Conservation (phyloP, 2,797 vertebrate genomes). For the Poecilia velifera region DNA sequence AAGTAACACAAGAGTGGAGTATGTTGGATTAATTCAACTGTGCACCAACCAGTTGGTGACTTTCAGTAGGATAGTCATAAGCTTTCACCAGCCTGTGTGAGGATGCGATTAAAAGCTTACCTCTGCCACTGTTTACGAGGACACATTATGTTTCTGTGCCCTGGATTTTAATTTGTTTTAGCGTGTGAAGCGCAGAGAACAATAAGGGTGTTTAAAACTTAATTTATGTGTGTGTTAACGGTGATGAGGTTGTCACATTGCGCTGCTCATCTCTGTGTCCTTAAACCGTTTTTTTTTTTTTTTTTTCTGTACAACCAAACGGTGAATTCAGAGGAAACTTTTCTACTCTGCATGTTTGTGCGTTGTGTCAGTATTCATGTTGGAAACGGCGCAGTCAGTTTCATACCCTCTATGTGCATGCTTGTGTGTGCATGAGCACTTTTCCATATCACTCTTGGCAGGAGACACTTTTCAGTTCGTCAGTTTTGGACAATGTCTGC, state of each 20-base stretch:
- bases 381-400: slow-evolving; percentile 8
- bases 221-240: slow-evolving; percentile 33
- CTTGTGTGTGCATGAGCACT: neutral
- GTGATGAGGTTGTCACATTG: slow-evolving; percentile 19
- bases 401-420: neutral
- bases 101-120: slow-evolving; percentile 31
- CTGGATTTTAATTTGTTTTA: neutral
- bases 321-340: slow-evolving; percentile 20
- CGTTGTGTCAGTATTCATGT: neutral
- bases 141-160: slow-evolving; percentile 8
- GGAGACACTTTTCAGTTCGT: slow-evolving; percentile 35
- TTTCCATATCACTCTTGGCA: slow-evolving; percentile 5
- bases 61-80: slow-evolving; percentile 14
- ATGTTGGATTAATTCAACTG: slow-evolving; percentile 10
- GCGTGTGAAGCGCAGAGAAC: neutral
- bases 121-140: slow-evolving; percentile 5
- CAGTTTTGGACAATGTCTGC: slow-evolving; percentile 27
- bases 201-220: neutral
- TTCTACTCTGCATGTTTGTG: slow-evolving; percentile 29
- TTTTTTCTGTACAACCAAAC: slow-evolving; percentile 31
- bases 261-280: slow-evolving; percentile 28
- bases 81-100: slow-evolving; percentile 19
- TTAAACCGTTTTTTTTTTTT: slow-evolving; percentile 23
- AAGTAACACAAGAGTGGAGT: slow-evolving; percentile 3
- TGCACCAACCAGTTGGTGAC: slow-evolving; percentile 6